Base-by-base conservation (phyloP, 2,888 invertebrate species). In the Mythimna loreyi region DNA sequence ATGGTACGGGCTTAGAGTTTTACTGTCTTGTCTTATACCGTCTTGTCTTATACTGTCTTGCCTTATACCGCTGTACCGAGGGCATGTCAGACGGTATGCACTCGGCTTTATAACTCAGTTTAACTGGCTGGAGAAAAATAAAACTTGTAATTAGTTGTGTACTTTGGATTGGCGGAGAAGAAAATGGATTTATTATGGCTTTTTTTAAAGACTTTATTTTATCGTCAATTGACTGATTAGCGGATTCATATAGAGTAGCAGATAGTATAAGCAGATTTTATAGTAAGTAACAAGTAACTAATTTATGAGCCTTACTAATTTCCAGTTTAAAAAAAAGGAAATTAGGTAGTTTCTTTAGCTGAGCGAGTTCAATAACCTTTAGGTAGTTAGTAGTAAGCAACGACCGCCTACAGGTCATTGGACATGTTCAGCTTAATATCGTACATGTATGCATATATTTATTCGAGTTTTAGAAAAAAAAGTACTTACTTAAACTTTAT, bases 1-100 rank as follows among this genome's bases (percentile, higher is more conserved):
- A 90, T 92, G 73, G 88, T 90, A 88, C 90, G 89, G 92, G 94
- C 95, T 96, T 95, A 95, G 93, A 94, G 92, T 96, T 96, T 96
- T 96, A 96, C 93, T 95, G 93, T 93, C 88, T 89, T 88, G 87
- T 69, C 74, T 50, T 43, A 74, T 69, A 8, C 74, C 74, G 68
- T 87, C 88, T 89, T 88, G 87, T 69, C 74, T 50, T 43, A 74
- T 69, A 8, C 74, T 64, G 68, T 87, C n/a, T n/a, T n/a, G n/a
- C n/a, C n/a, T n/a, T 50, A 66, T 69, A 23, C 50, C 66, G n/a
- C n/a, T n/a, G 69, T 87, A 87, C 85, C 84, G 85, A 83, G 83
- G 83, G 81, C 72, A 81, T 84, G 86, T 84, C 84, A 84, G 83
- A 79, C 86, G 76, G 81, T 72, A 63, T 78, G 76, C 75, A 79